Evolutionary conservation across 2,113 vertebrate species (phyloP), one percentile per base, ranked within the genome.

Genomic region (Oncorhynchus tshawytscha): DNA sequence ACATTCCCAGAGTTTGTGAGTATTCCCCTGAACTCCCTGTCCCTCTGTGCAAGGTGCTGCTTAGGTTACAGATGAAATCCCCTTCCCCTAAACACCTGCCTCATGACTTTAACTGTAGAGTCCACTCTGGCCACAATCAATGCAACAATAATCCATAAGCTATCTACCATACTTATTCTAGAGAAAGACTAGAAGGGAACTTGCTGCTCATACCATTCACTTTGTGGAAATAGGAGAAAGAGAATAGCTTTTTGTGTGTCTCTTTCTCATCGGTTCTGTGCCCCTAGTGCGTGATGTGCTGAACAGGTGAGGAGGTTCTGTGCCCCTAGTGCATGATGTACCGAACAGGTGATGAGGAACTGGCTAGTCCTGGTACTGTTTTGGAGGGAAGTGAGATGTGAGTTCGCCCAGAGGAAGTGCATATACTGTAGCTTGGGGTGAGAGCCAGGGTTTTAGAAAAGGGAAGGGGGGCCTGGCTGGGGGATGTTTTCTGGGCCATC

Each of bases 401-500:
- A 84, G 68, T 54, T 76, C 0, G 22, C 73, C 25, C 67, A 71
- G 68, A 24, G 68, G 34, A 72, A 60, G 71, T 54, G 3, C 22
- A 18, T 54, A 54, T 54, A 54, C 51, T 54, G 24, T 59, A 25
- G 39, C 34, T 48, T 70, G 45, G 16, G 83, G 45, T 48, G 1
- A 20, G 68, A 13, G 18, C 39, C 29, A 39, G 67, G 16, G 45
- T 7, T 25, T 67, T 22, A 74, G 62, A 48, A 48, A 9, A 54
- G 48, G 25, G 54, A 48, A 29, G 64, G 25, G 71, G 24, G 25
- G 34, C 76, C 45, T 25, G 60, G 22, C n/a, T 24, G 31, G 62
- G 72, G 70, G 72, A 68, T 76, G 48, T 78, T 78, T 24, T 67
- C 66, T 57, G 59, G 54, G 77, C 74, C 71, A 74, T 69, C 72